Base-by-base conservation (phyloP, 2,113 vertebrate species). In the Campylomormyrus tamandua region DNA sequence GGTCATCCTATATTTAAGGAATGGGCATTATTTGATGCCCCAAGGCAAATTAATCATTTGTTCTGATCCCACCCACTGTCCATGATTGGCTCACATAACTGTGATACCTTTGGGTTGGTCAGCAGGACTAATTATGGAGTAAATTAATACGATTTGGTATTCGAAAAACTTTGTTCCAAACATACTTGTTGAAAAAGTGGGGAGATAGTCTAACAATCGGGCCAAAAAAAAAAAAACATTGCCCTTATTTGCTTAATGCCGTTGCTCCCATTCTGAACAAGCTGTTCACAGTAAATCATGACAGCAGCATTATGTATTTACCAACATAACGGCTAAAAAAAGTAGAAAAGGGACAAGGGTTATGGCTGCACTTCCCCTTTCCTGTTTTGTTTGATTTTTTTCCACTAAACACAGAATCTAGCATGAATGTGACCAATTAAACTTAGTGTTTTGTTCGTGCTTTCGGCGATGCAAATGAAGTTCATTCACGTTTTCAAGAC, bases 341-440 rank as follows among this genome's bases (percentile, higher is more conserved):
- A 84, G 39, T 5, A 21, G 39, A 83, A 83, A 48, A 42, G 77
- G 42, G 77, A 42, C 77, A 83, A 48, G 42, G 83, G 83, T 46
- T 46, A 84, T 48, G 31, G 74, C 31, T 19, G 35, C 50, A 62
- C 39, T 46, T 53, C 42, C 27, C 53, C 86, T 62, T 35, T 62
- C 56, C 42, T 58, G 35, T 50, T 53, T 35, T 31, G 27, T 19
- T 48, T 39, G 49, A 11, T 48, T 87, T 87, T 87, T 87, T 74
- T 89, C 17, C 11, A 74, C 48, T 58, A 17, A 62, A 90, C 89
- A 90, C 89, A 74, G 89, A 83, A 70, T 85, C 58, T 84, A 62
- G 80, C 74, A 31, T 90, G 89, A 90, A 90, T 90, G 84, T 49
- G 39, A 45, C 89, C 84, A 90, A 90, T 90, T 90, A 90, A 90